Base-by-base conservation (phyloP, 2,888 invertebrate species). In the Caenorhabditis uteleia region DNA sequence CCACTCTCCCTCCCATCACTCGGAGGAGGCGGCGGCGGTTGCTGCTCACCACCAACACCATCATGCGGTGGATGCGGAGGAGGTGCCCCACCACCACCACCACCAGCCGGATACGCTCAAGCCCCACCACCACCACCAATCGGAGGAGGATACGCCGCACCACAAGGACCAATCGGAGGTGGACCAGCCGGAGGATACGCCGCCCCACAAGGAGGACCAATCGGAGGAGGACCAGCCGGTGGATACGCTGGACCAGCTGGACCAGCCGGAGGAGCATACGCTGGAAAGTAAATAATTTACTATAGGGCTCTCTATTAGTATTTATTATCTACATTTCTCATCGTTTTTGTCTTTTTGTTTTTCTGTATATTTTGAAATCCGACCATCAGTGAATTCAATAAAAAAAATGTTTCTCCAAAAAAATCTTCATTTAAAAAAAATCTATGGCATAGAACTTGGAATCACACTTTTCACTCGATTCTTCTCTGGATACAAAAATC, bases 1-100 rank as follows among this genome's bases (percentile, higher is more conserved):
- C 51, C 54, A 38, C 69, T 61, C 26, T n/a, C 45, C 16, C 58
- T 69, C 34, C 66, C 70, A 51, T 62, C 59, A 26, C 40, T 66
- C 42, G 70, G 68, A 45, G 68, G 67, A 48, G 64, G 66, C 14
- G 55, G 59, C 43, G 44, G 50, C 20, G 55, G 66, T n/a, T 48
- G 60, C 36, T 43, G 38, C 23, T 34, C 49, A 12, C 66, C 70
- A 50, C 62, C 62, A 48, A 53, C 62, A 39, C 69, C 69, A 50
- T 56, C 66, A 50, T 57, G 62, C 25, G 49, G 20, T 29, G 59
- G 56, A 56, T 49, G 44, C 43, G 62, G 56, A 57, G 54, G 60
- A 40, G 48, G 38, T 27, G 39, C 49, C 12, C 66, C 70, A 50
- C 62, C 62, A 48, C 57, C 62, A 39, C 69, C 69, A 50, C 60